Percentiles rank a stretch among this genome's conserved stretches.
Evolutionary conservation across 2,113 vertebrate species (phyloP).

Genomic region (Morone chrysops): DNA sequence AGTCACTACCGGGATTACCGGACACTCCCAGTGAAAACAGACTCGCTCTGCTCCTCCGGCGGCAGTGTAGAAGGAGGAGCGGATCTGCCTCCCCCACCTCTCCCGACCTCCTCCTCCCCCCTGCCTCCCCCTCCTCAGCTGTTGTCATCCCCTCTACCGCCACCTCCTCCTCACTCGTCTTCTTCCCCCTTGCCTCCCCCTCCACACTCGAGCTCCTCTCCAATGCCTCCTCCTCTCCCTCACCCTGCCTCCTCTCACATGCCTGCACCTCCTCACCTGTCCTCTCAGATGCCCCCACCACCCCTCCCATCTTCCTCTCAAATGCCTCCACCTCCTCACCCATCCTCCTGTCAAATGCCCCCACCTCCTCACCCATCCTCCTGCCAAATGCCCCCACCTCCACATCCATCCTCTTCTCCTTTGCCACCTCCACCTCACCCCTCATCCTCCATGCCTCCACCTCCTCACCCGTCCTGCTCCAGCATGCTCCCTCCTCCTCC

Average conservation of each 20-base stretch:
- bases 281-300: slow-evolving; percentile 53
- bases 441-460: slow-evolving; percentile 46
- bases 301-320: slow-evolving; percentile 25
- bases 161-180: slow-evolving; percentile 47
- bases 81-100: slow-evolving; percentile 72
- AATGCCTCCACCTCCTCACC: slow-evolving; percentile 56
- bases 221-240: slow-evolving; percentile 43
- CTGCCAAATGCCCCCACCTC: slow-evolving; percentile 42
- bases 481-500: slow-evolving; percentile 80
- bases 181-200: slow-evolving; percentile 66
- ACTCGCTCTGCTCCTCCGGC: slow-evolving; percentile 87
- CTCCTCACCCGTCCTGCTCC: slow-evolving; percentile 74
- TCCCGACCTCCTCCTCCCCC: slow-evolving; percentile 66
- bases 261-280: slow-evolving; percentile 61
- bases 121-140: slow-evolving; percentile 77
- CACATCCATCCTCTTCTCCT: slow-evolving; percentile 35
- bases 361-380: slow-evolving; percentile 34
- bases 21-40: slow-evolving; percentile 81
- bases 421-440: slow-evolving; percentile 52
- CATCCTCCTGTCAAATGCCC: not conserved
- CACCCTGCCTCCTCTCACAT: slow-evolving; percentile 56
- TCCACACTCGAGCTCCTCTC: slow-evolving; percentile 53
- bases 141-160: slow-evolving; percentile 65
- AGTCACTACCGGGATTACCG: slow-evolving; percentile 83
- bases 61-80: slow-evolving; percentile 71